Base-by-base conservation (phyloP, 2,113 vertebrate genomes). In the Lathamus discolor region DNA sequence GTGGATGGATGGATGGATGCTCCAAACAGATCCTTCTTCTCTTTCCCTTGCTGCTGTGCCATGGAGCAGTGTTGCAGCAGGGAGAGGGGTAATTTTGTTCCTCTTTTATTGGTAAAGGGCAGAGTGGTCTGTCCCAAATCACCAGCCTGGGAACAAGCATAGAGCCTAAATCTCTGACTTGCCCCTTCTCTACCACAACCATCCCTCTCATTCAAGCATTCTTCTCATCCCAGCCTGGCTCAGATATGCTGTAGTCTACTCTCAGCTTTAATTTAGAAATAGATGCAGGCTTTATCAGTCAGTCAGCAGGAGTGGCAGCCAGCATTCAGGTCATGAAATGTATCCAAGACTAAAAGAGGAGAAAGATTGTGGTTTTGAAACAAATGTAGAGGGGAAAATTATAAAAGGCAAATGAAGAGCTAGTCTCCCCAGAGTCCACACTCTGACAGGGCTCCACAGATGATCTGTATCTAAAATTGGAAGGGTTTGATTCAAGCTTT, bases 401-500 rank as follows among this genome's bases (percentile, higher is more conserved):
- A 59, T 70, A 95, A 83, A 83, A 4, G 24, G 85, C 68, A 92
- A 88, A 86, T 17, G 68, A 94, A 81, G 75, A 85, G 29, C 46
- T 92, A 76, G 37, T 77, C 86, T 24, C 18, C n/a, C 69, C 46
- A 83, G 78, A 70, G 68, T 79, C 64, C 84, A 90, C 35, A 77
- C 43, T 61, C 44, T 83, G 82, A 75, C 55, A 81, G 51, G 39
- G 55, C 29, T 80, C 83, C 0, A 1, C 4, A 10, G 61, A 93
- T 86, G 51, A 43, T 79, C 72, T 48, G 63, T 74, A 59, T 81
- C 88, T 90, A 52, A 93, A 95, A 90, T 63, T 24, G 64, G 61
- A 88, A 55, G 68, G 59, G 18, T 90, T 96, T 74, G 72, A 77
- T 94, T 86, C 64, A 64, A 55, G 16, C 37, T 90, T 94, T 90